Evolutionary conservation across 2,797 vertebrate species (phyloP), one percentile per base, ranked within the genome.

Genomic region (Sebastes itinus): DNA sequence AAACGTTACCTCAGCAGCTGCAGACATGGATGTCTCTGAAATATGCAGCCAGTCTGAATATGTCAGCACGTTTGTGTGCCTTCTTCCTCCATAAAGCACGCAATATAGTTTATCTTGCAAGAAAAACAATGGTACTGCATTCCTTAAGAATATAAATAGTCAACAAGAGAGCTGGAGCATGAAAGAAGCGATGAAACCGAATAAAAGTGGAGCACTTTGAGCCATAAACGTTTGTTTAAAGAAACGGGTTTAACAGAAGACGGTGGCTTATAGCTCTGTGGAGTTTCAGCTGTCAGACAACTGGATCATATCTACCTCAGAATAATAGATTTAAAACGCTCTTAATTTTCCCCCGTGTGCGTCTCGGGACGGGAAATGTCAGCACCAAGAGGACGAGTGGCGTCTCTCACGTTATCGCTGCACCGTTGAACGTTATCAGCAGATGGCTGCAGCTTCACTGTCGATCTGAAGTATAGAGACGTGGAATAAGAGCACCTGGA

Each of bases 401-500:
- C 3, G 6, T 61, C 54, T 33, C 49, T 4, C 14, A 54, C 59
- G 65, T 64, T 7, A 25, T 63, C 58, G 18, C 1, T 69, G 82
- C 73, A 28, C 42, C 35, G 25, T 4, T 66, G 61, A 75, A 55
- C 78, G 18, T 60, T 4, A 27, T 35, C 55, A 77, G 82, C 88
- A 78, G 86, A 83, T 87, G 81, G 87, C 65, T 35, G 61, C 55
- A 49, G 77, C 79, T 35, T 75, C 54, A 6, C 64, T 46, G 58
- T 20, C 71, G 1, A 56, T 72, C 55, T 42, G 56, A 61, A 20
- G 20, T 13, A 22, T 33, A 54, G 49, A 58, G 28, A 60, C 35
- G 54, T 68, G 42, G 18, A 14, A 9, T 16, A 4, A 11, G 9
- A 78, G 55, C 84, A 90, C 77, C 87, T 85, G 86, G 72, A 83